phyloP scores from a whole-genome alignment of 1,140 invertebrate genomes.

The Drosophila baimaii region DNA sequence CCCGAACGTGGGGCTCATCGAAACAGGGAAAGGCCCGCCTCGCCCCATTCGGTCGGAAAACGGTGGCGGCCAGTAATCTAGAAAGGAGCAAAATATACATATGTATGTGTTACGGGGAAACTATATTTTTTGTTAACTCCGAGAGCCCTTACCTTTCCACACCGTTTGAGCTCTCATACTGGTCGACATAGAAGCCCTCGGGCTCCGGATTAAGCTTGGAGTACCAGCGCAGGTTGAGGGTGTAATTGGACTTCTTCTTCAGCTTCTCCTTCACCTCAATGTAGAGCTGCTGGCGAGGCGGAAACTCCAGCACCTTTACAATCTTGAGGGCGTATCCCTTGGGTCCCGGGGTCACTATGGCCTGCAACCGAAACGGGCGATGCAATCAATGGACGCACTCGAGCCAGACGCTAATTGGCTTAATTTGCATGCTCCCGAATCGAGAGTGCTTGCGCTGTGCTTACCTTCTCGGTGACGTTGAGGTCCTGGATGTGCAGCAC shows the following conservation, averaged over 20 bases:
- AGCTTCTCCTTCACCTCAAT: conserved; percentile 93
- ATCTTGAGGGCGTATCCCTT: conserved; percentile 90
- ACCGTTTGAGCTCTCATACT: conserved; percentile 90
- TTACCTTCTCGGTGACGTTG: conserved; percentile 92
- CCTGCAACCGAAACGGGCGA: conserved; percentile 85
- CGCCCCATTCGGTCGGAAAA: conserved; percentile 97
- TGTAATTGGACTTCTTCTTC: conserved; percentile 91
- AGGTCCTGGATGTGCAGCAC: conserved; percentile 96
- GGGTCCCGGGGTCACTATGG: conserved; percentile 87
- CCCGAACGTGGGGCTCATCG: conserved; percentile 98
- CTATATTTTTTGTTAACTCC: no score
- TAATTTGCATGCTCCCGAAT: conserved; percentile 33
- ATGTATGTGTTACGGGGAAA: not conserved
- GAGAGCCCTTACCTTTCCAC: conserved; percentile 90
- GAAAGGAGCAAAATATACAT: conserved; percentile 20
- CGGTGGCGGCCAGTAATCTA: conserved; percentile 96
- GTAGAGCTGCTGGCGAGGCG: conserved; percentile 93
- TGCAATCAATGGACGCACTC: conserved; percentile 51
- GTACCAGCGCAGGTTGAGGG: conserved; percentile 92
- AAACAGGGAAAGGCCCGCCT: conserved; percentile 98
- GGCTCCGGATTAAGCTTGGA: conserved; percentile 91
- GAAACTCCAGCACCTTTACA: conserved; percentile 90
- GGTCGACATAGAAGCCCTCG: conserved; percentile 96
- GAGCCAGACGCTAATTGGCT: conserved; percentile 44
- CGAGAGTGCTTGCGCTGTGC: conserved; percentile 26